Percentiles rank a stretch among this genome's conserved stretches.
Conservation (phyloP, 2,888 invertebrate genomes). For the Actias luna region DNA sequence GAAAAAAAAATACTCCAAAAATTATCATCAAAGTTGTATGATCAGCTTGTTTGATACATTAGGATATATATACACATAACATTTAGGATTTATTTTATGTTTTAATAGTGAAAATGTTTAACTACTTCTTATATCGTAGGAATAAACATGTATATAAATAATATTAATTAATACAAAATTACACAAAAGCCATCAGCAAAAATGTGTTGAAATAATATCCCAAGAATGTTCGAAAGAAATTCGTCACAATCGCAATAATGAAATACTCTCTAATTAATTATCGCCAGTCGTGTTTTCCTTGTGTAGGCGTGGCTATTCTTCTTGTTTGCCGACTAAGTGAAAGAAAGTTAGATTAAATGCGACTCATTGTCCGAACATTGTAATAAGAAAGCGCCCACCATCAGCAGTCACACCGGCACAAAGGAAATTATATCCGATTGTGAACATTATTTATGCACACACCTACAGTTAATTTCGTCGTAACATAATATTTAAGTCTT, state of each 20-base stretch:
- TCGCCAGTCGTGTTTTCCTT: conserved; percentile 59
- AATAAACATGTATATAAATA: not conserved
- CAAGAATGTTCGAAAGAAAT: conserved; percentile 39
- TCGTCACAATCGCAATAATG: conserved; percentile 56
- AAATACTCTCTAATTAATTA: conserved; percentile 72
- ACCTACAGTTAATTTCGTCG: not conserved
- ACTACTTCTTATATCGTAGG: not conserved
- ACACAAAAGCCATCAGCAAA: conserved; percentile 2
- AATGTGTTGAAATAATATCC: not conserved
- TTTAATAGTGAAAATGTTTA: not conserved
- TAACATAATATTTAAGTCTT: not conserved
- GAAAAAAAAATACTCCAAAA: too few species aligned
- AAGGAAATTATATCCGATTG: conserved; percentile 12
- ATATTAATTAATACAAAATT: not conserved
- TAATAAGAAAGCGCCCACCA: conserved; percentile 47
- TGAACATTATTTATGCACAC: not conserved
- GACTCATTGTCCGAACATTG: conserved; percentile 62
- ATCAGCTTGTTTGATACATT: too few species aligned
- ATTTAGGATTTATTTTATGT: not conserved
- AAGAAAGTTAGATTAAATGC: conserved; percentile 74
- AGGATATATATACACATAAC: not conserved
- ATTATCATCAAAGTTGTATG: too few species aligned
- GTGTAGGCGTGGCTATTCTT: conserved; percentile 65
- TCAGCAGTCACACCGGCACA: conserved; percentile 37
- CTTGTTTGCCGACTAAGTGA: conserved; percentile 60